phyloP scores from a whole-genome alignment of 2,888 invertebrate genomes.

The Biston stratarius region DNA sequence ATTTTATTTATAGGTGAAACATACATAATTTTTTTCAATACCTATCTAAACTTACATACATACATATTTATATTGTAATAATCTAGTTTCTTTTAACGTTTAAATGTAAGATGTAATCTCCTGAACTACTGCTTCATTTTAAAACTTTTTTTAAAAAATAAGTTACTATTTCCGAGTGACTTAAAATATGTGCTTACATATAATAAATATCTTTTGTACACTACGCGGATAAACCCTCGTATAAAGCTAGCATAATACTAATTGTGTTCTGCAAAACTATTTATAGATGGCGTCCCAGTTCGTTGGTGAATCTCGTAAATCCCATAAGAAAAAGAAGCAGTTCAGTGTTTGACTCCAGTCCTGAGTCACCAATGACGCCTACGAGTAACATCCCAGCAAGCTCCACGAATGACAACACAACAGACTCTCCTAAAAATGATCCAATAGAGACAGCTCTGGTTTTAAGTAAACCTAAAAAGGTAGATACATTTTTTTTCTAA shows the following conservation, averaged over 20 bases:
- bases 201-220: too few relatives aligned
- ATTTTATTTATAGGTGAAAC: too few relatives aligned
- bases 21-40: too few relatives aligned
- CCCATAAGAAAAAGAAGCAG: conserved; percentile 46
- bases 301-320: conserved; percentile 52
- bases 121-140: too few relatives aligned
- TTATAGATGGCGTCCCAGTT: conserved; percentile 62
- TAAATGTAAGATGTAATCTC: too few relatives aligned
- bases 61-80: too few relatives aligned
- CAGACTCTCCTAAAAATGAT: neutral
- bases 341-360: conserved; percentile 48
- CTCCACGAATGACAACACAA: conserved; percentile 28
- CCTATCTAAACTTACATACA: too few relatives aligned
- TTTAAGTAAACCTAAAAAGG: conserved; percentile 15
- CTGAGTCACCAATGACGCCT: conserved; percentile 15
- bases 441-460: neutral
- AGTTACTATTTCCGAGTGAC: too few relatives aligned
- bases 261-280: neutral
- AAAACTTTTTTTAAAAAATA: too few relatives aligned
- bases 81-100: too few relatives aligned
- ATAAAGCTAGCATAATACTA: neutral
- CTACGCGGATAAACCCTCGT: too few relatives aligned
- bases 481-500: neutral
- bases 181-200: too few relatives aligned
- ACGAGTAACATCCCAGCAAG: conserved; percentile 3